Conservation (phyloP, 2,888 invertebrate genomes). For the Penaeus monodon region DNA sequence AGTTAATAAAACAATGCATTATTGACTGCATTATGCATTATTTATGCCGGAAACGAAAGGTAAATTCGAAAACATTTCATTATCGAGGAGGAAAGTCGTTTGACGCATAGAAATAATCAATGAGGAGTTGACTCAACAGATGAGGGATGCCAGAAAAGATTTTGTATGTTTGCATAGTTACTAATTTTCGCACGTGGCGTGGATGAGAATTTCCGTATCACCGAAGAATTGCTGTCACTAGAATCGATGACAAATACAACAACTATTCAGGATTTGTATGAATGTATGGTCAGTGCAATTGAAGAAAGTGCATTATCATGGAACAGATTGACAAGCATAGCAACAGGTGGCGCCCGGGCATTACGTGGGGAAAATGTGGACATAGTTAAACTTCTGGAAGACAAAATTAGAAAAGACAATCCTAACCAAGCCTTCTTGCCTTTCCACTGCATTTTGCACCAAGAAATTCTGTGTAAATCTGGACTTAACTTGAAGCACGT, state of each 20-base stretch:
- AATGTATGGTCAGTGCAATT: no score
- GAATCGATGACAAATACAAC: constrained; percentile 6
- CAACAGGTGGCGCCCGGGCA: not conserved
- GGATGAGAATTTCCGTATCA: constrained; percentile 7
- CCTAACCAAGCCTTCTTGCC: not conserved
- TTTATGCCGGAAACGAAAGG: no score
- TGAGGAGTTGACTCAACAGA: no score
- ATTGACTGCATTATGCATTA: no score
- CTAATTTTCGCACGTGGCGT: not conserved
- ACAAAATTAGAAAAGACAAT: not conserved
- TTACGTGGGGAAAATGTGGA: not conserved
- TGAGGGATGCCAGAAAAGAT: no score
- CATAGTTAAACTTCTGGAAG: not conserved
- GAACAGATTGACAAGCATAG: not conserved
- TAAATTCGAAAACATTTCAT: no score
- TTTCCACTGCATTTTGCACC: not conserved
- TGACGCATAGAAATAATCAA: no score
- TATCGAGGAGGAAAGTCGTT: no score
- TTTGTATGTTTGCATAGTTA: no score
- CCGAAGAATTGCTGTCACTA: constrained; percentile 1
- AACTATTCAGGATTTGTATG: constrained; percentile 2
- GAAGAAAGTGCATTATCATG: not conserved
- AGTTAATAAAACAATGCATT: no score
- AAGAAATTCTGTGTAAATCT: no score
- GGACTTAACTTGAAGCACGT: no score